phyloP scores from a whole-genome alignment of 2,797 vertebrate genomes.

The Acanthurus leucopareius region DNA sequence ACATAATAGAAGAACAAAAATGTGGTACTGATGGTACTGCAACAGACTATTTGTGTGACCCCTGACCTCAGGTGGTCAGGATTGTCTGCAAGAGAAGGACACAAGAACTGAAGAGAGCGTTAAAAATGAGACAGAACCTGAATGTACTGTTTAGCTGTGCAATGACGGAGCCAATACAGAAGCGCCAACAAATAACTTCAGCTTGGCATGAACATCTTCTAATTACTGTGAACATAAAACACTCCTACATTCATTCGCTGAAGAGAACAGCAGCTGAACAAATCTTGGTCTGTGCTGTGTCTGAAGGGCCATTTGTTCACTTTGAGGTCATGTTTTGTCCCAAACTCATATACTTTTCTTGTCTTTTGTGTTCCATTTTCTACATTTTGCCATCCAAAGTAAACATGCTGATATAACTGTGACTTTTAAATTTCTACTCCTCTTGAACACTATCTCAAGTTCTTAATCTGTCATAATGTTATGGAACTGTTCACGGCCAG shows the following conservation, averaged over 20 bases:
- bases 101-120: not conserved
- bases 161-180: constrained; percentile 30
- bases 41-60: not conserved
- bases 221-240: constrained; percentile 48
- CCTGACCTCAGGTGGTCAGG: not conserved
- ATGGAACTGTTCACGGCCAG: not conserved
- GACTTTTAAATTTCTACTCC: constrained; percentile 20
- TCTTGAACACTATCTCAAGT: constrained; percentile 17
- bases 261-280: constrained; percentile 64
- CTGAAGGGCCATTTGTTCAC: constrained; percentile 65
- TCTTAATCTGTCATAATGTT: not conserved
- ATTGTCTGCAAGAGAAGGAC: not conserved
- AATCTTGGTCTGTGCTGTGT: constrained; percentile 51
- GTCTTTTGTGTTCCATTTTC: constrained; percentile 52
- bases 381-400: constrained; percentile 64
- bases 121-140: constrained; percentile 15
- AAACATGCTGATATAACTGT: constrained; percentile 35
- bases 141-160: constrained; percentile 40
- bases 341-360: not conserved
- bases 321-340: constrained; percentile 46
- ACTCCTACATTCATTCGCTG: constrained; percentile 21
- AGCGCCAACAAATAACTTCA: constrained; percentile 44
- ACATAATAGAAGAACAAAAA: constrained; percentile 17
- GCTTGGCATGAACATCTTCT: constrained; percentile 44
- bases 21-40: not conserved